Base-by-base conservation (phyloP, 1,140 invertebrate species). In the Drosophila lini region DNA sequence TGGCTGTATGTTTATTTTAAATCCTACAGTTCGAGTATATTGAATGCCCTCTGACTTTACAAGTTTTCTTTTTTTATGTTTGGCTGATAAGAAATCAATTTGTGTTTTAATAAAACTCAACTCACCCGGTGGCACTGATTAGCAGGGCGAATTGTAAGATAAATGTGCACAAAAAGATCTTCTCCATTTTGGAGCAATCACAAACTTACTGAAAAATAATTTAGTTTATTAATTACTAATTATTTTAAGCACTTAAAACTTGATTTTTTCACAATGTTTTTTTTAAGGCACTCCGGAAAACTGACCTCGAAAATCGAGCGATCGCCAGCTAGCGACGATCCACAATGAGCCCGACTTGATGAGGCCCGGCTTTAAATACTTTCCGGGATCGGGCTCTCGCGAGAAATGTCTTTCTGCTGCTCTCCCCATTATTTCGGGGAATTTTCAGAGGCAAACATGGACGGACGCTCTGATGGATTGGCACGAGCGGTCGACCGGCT, bases 41-140 rank as follows among this genome's bases (percentile, higher is more conserved):
- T 15, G 6, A 34, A 31, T 19, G 25, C 9, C 15, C 31, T 32
- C 22, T 65, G 60, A 47, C 22, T 36, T 10, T 15, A 10, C 11
- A 47, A 36, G 3, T 0, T n/a, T 9, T n/a, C 19, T 52, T 32
- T 34, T 11, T 36, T 5, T 22, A 22, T 47, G 57, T 47, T 28
- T 19, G n/a, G 47, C 31, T 34, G 36, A 58, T 44, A 74, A 75
- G 40, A 34, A 55, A 59, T 70, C 16, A 48, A 59, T 71, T 16
- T 19, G 0, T 41, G 1, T 1, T 36, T 25, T 19, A 10, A 52
- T 22, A 11, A 31, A 58, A 32, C 11, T 2, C 3, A 19, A 78
- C 83, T 70, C 40, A 88, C 82, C 80, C 83, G 15, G 62, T 70
- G 52, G 75, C 82, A 63, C 59, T 67, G 41, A 82, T 63, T 7